Base-by-base conservation (phyloP, 2,113 vertebrate genomes). In the Eurystomus gularis region DNA sequence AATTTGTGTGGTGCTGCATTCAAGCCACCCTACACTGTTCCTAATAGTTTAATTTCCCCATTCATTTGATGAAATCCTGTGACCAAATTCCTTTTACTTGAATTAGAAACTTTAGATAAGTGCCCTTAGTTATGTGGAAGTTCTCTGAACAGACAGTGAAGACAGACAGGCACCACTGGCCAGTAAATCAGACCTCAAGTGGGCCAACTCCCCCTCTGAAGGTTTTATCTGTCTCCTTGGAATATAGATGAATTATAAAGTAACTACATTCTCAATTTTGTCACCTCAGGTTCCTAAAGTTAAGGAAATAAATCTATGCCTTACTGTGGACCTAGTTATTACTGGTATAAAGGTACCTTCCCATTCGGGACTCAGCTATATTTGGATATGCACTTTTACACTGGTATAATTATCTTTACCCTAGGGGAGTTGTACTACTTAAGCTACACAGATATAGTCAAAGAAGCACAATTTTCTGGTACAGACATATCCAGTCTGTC, bases 341-440 rank as follows among this genome's bases (percentile, higher is more conserved):
- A 84, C 42, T 86, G 26, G 65, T 94, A 89, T 71, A 96, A 91
- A 95, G 77, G 91, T 92, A 84, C 65, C 42, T 91, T 93, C 82
- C 77, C 85, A 70, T 77, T 49, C 0, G 78, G 91, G 93, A 91
- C 62, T 65, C 31, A 72, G 82, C 40, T 97, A 96, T 93, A 96
- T 96, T 93, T 93, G 82, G 93, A 73, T 73, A 73, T 82, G 91
- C 96, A 96, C 95, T 97, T 97, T 96, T 94, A 96, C 93, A 93
- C 95, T 64, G 83, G 81, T 89, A 89, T 96, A 96, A 96, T 96
- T 96, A 83, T 44, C 91, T 91, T 94, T 96, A 91, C 91, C 89
- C 86, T 75, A 92, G 55, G 94, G 95, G 95, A 96, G 86, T 95
- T 97, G 95, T 95, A 96, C 95, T 96, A 96, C 95, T 97, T 96